These are phyloP conservation scores for Mirza zaza DNA, from an alignment of 2,113 vertebrate species.

Conservation along the genomic window DNA sequence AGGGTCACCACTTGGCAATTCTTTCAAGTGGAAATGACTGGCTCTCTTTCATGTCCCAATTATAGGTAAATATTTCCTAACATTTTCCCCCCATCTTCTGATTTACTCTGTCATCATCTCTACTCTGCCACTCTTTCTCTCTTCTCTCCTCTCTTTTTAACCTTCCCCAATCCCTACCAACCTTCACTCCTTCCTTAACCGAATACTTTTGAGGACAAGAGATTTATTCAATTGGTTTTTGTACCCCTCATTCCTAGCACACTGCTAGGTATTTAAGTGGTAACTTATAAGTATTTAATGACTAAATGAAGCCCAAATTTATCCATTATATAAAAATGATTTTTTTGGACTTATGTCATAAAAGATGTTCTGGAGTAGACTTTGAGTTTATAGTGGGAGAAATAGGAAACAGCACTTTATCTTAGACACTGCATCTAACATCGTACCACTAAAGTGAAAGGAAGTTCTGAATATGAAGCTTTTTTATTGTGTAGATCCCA, in stretches of 20 bases:
- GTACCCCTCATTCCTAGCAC: background rate
- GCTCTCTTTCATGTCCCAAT: background rate
- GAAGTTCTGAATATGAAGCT: background rate
- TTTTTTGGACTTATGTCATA: background rate
- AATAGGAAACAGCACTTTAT: background rate
- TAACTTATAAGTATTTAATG: background rate
- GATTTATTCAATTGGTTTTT: background rate
- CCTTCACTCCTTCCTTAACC: background rate
- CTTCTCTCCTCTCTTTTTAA: background rate
- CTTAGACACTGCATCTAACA: background rate
- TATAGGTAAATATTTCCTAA: background rate
- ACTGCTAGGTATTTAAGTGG: background rate
- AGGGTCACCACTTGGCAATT: background rate
- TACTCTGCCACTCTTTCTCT: background rate
- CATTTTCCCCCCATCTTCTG: background rate
- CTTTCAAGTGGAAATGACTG: background rate
- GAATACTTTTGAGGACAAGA: background rate
- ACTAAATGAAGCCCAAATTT: background rate
- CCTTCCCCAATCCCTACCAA: background rate
- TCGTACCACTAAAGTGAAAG: background rate
- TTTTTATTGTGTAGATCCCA: background rate
- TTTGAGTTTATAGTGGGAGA: background rate
- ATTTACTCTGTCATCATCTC: background rate
- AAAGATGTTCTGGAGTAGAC: background rate
- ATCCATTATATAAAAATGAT: background rate